A percentile compares a stretch with the other conserved stretches of the same genome.
Conservation (phyloP, 53 echinoderm and acorn worm species). For the Holothuria leucospilota region DNA sequence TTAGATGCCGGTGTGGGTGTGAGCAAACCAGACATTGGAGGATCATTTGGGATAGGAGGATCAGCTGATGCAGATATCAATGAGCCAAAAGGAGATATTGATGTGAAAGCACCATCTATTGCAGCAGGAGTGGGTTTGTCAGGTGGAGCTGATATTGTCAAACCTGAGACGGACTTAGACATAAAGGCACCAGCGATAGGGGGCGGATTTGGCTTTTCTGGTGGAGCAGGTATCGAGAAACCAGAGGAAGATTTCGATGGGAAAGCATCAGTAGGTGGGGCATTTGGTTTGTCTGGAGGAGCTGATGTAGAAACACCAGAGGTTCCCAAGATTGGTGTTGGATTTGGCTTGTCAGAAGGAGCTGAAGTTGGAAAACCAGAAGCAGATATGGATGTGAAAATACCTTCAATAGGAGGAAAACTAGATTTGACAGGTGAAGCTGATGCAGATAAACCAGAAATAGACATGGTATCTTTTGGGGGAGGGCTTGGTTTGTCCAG, state of each 20-base stretch:
- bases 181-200: constrained; percentile 46
- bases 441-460: constrained; percentile 17
- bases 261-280: constrained; percentile 1
- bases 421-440: constrained; percentile 12
- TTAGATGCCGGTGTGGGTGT: constrained; percentile 55
- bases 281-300: constrained; percentile 22
- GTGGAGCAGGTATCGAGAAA: constrained; percentile 54
- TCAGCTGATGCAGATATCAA: constrained; percentile 35
- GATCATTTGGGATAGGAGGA: constrained; percentile 38
- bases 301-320: constrained; percentile 15
- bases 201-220: constrained; percentile 28
- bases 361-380: constrained; percentile 15
- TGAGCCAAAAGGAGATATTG: constrained; percentile 54
- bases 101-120: constrained; percentile 54
- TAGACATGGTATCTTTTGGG: constrained; percentile 53
- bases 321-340: constrained; percentile 16
- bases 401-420: constrained; percentile 45
- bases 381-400: constrained; percentile 53
- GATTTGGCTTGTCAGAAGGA: constrained; percentile 19
- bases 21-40: constrained; percentile 40
- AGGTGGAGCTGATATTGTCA: constrained; percentile 53
- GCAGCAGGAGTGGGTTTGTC: constrained; percentile 23
- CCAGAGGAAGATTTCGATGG: constrained; percentile 59
- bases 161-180: constrained; percentile 54
- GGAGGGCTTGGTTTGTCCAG: constrained; percentile 7